A percentile compares a stretch with the other conserved stretches of the same genome.
Evolutionary conservation across 2,797 vertebrate species (phyloP).

Genomic region (Sus cebifrons): DNA sequence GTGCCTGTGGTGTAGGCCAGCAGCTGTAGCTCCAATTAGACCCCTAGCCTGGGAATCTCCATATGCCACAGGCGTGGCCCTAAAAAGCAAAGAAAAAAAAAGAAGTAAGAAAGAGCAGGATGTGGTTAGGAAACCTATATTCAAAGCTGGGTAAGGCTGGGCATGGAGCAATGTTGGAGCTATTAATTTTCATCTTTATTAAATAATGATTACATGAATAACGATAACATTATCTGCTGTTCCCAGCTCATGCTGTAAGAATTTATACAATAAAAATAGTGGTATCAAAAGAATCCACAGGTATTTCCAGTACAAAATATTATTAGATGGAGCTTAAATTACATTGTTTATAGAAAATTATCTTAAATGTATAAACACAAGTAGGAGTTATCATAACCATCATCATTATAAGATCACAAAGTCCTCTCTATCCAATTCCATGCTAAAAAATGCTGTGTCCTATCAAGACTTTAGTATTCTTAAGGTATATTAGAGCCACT

Average conservation of each 20-base stretch:
- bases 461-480: conserved; percentile 22
- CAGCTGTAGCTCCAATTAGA: too few species aligned
- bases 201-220: conserved; percentile 68
- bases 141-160: conserved; percentile 50
- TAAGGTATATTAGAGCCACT: conserved; percentile 62
- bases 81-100: too few species aligned
- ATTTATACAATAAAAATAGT: conserved; percentile 72
- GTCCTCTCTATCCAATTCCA: neutral
- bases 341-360: conserved; percentile 69
- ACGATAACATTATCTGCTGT: conserved; percentile 63
- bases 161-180: conserved; percentile 2
- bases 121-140: neutral
- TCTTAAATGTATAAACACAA: conserved; percentile 75
- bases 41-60: too few species aligned
- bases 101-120: conserved; percentile 49
- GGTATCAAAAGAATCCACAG: conserved; percentile 63
- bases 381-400: conserved; percentile 65
- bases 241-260: conserved; percentile 36
- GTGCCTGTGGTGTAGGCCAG: too few species aligned
- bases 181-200: conserved; percentile 77
- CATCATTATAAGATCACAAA: conserved; percentile 69
- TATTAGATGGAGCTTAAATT: conserved; percentile 69
- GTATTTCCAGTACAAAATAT: conserved; percentile 69
- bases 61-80: too few species aligned
- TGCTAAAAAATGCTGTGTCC: conserved; percentile 1